A percentile compares a stretch with the other conserved stretches of the same genome.
Evolutionary conservation across 2,888 invertebrate genomes (phyloP).

Genomic region (Disparrhopalites patrizii): DNA sequence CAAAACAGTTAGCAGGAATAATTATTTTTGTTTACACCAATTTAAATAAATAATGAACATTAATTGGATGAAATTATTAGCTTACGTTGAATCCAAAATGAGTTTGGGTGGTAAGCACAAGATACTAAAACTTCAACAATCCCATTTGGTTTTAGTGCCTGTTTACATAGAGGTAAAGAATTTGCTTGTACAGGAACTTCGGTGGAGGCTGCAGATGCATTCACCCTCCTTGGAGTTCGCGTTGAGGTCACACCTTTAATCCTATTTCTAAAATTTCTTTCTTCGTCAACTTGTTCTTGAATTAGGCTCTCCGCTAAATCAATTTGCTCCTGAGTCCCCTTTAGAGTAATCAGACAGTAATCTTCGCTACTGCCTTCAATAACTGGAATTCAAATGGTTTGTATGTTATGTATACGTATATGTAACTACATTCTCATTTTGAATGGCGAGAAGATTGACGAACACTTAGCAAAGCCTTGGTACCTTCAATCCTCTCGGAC

Average conservation of each 20-base stretch:
- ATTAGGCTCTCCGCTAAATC: slow-evolving; percentile 67
- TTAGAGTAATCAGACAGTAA: slow-evolving; percentile 51
- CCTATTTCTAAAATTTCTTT: slow-evolving; percentile 53
- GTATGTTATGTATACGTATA: too few species aligned
- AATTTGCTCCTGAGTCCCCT: slow-evolving; percentile 72
- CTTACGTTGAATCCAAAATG: slow-evolving; percentile 79
- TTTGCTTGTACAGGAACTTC: background rate
- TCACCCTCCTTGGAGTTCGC: slow-evolving; percentile 26
- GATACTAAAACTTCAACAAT: slow-evolving; percentile 81
- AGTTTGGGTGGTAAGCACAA: slow-evolving; percentile 70
- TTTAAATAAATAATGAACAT: background rate
- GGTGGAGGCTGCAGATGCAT: background rate
- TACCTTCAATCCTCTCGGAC: slow-evolving; percentile 43
- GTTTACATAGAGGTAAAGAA: slow-evolving; percentile 15
- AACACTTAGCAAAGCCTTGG: background rate
- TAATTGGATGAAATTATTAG: background rate
- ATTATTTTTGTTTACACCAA: background rate
- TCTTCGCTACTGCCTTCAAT: slow-evolving; percentile 7
- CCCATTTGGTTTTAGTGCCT: slow-evolving; percentile 53
- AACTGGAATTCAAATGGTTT: slow-evolving; percentile 23
- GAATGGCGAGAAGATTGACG: too few species aligned
- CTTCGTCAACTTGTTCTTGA: slow-evolving; percentile 63
- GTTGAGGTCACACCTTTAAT: slow-evolving; percentile 51
- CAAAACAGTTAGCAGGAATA: background rate
- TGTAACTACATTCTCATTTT: too few species aligned